Percentiles rank a stretch among this genome's conserved stretches.
Evolutionary conservation across 2,113 vertebrate species (phyloP).

Genomic region (Spea bombifrons): DNA sequence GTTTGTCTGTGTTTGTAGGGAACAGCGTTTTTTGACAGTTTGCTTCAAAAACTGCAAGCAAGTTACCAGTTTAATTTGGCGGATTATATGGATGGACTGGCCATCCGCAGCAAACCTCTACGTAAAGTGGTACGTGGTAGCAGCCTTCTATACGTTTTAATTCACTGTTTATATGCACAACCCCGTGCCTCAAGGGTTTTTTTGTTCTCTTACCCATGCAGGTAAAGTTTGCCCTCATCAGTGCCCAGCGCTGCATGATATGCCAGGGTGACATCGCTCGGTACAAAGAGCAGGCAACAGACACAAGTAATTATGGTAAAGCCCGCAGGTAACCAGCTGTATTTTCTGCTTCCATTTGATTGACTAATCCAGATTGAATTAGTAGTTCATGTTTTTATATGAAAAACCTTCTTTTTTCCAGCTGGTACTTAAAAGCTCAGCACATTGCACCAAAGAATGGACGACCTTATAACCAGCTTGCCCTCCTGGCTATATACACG

Average conservation of each 20-base stretch:
- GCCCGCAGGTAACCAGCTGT: constrained; percentile 82
- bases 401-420: constrained; percentile 50
- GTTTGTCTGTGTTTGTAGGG: constrained; percentile 67
- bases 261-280: constrained; percentile 95
- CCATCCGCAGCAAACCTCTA: constrained; percentile 87
- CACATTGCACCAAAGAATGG: constrained; percentile 98
- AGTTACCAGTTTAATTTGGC: constrained; percentile 92
- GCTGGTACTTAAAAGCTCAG: constrained; percentile 98
- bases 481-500: constrained; percentile 93
- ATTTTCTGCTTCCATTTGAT: background rate
- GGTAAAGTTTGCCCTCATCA: constrained; percentile 98
- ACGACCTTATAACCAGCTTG: constrained; percentile 94
- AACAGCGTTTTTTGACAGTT: constrained; percentile 83
- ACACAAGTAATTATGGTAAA: constrained; percentile 93
- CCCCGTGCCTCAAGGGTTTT: background rate
- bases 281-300: constrained; percentile 92
- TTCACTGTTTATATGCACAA: no score
- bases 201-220: constrained; percentile 48
- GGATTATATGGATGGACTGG: constrained; percentile 95
- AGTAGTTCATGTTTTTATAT: background rate
- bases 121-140: constrained; percentile 78
- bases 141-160: background rate
- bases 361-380: constrained; percentile 2
- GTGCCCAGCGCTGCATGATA: constrained; percentile 95
- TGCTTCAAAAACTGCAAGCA: constrained; percentile 91